A percentile compares a stretch with the other conserved stretches of the same genome.
Conservation (phyloP, 2,888 invertebrate genomes). For the Biston betularia region DNA sequence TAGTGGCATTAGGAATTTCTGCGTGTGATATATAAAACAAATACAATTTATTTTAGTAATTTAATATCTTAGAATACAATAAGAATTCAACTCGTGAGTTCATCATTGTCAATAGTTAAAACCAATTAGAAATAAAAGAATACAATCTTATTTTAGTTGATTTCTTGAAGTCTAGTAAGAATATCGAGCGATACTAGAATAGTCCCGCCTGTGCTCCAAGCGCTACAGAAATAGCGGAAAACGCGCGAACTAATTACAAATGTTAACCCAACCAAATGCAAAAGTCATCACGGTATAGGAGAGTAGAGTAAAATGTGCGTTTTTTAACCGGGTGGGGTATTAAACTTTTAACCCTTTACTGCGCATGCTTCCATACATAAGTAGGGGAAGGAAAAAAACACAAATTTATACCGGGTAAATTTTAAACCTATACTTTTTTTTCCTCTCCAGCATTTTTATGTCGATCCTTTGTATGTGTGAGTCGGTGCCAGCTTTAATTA, state of each 20-base stretch:
- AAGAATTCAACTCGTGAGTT: no score
- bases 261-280: slow-evolving; percentile 51
- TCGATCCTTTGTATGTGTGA: slow-evolving; percentile 84
- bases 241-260: slow-evolving; percentile 64
- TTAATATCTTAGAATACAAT: no score
- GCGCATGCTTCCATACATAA: slow-evolving; percentile 84
- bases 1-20: no score
- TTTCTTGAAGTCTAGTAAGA: no score
- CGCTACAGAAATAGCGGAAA: slow-evolving; percentile 59
- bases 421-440: slow-evolving; percentile 87
- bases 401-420: slow-evolving; percentile 86
- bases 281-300: slow-evolving; percentile 11
- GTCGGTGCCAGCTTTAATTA: slow-evolving; percentile 83
- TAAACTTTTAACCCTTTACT: slow-evolving; percentile 79
- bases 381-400: slow-evolving; percentile 84
- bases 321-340: slow-evolving; percentile 47
- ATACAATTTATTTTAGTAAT: no score
- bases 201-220: slow-evolving; percentile 45
- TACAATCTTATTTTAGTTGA: no score
- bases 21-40: no score
- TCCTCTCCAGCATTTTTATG: slow-evolving; percentile 83
- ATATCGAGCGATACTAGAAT: slow-evolving; percentile 50
- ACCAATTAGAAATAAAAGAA: no score
- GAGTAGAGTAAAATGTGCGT: slow-evolving; percentile 18
- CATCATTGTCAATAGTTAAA: no score